Evolutionary conservation across 2,797 vertebrate genomes (phyloP).

Genomic region (Enteromius anoplus): DNA sequence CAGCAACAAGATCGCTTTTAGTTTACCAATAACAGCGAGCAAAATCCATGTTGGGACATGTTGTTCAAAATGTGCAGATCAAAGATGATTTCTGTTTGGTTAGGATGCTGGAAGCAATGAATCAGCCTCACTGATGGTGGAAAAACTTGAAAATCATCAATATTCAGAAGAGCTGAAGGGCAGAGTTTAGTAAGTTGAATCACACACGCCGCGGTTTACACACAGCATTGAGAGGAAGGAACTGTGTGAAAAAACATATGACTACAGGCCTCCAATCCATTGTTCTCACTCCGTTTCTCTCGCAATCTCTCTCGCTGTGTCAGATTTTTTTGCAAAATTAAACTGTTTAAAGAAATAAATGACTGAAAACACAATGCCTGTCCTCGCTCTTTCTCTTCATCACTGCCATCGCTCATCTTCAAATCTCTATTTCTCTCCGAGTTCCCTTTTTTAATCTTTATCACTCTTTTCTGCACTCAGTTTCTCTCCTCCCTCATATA

Average conservation of each 20-base stretch:
- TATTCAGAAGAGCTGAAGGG: slow-evolving; percentile 50
- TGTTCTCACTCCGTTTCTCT: slow-evolving; percentile 14
- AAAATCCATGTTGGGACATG: slow-evolving; percentile 42
- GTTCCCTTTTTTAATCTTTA: slow-evolving; percentile 30
- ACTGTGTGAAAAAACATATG: slow-evolving; percentile 38
- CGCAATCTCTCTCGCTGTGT: background rate
- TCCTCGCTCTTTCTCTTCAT: slow-evolving; percentile 27
- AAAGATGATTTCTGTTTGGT: slow-evolving; percentile 46
- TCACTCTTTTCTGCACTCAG: slow-evolving; percentile 31
- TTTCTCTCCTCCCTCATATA: slow-evolving; percentile 31
- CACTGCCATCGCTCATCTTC: slow-evolving; percentile 30
- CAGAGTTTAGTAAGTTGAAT: slow-evolving; percentile 42
- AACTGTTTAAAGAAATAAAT: slow-evolving; percentile 40
- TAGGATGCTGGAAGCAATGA: slow-evolving; percentile 38
- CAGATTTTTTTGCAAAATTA: slow-evolving; percentile 33
- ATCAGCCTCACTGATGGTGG: slow-evolving; percentile 38
- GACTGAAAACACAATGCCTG: slow-evolving; percentile 27
- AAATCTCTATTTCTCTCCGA: slow-evolving; percentile 11
- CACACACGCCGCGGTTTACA: slow-evolving; percentile 32
- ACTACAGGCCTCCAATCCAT: slow-evolving; percentile 38
- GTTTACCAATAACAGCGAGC: slow-evolving; percentile 29
- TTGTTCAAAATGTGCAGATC: slow-evolving; percentile 49
- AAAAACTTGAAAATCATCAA: slow-evolving; percentile 46
- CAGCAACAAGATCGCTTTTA: slow-evolving; percentile 32
- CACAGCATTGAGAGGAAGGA: slow-evolving; percentile 29